Conservation (phyloP, 2,797 vertebrate genomes). For the Enteromius fasciolatus region DNA sequence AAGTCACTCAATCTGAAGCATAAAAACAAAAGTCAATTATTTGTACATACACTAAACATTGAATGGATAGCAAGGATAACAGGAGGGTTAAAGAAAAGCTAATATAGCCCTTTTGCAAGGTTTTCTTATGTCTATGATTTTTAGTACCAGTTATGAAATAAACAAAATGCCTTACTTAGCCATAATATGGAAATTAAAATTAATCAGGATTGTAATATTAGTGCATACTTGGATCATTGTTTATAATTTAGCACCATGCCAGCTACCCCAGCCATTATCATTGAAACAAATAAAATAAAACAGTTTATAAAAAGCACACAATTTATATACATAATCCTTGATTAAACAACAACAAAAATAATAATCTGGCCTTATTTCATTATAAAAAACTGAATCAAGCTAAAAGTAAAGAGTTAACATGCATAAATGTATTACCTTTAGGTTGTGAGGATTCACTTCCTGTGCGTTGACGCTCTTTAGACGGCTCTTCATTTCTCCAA, state of each 20-base stretch:
- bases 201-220: not conserved
- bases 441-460: constrained; percentile 89
- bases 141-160: not conserved
- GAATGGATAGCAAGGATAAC: too few species aligned
- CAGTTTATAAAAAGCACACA: not conserved
- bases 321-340: not conserved
- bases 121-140: not conserved
- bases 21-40: too few species aligned
- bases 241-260: not conserved
- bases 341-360: not conserved
- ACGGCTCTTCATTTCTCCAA: constrained; percentile 89
- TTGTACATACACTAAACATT: too few species aligned
- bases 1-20: too few species aligned
- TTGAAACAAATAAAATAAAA: not conserved
- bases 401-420: not conserved
- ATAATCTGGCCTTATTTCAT: not conserved
- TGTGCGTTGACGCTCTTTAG: constrained; percentile 84
- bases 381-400: not conserved
- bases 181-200: not conserved
- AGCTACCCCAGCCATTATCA: not conserved
- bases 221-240: not conserved
- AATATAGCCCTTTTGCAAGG: not conserved
- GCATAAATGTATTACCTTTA: constrained; percentile 67
- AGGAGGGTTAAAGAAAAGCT: too few species aligned
- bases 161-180: not conserved